Conservation (phyloP, 2,888 invertebrate genomes). For the Lasioglossum villosulum region DNA sequence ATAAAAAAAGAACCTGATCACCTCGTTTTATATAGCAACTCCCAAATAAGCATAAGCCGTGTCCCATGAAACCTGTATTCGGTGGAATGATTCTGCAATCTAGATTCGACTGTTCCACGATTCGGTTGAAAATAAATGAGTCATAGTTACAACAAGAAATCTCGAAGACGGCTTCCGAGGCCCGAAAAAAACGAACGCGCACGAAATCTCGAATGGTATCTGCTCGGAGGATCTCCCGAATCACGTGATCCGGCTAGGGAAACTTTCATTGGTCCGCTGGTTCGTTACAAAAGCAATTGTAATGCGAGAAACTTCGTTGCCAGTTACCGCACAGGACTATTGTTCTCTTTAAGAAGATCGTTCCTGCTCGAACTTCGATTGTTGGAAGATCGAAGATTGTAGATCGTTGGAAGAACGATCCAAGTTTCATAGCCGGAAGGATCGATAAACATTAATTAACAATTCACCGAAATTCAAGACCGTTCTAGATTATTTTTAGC, state of each 20-base stretch:
- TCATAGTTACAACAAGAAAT: background rate
- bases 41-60: background rate
- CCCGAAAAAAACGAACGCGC: background rate
- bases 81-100: background rate
- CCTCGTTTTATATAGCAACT: background rate
- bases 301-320: background rate
- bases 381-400: too few relatives aligned
- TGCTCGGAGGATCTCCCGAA: background rate
- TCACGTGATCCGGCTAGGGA: background rate
- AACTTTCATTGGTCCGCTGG: background rate
- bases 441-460: too few relatives aligned
- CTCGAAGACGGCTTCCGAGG: background rate
- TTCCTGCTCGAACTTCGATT: background rate
- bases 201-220: background rate
- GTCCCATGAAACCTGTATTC: background rate
- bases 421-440: background rate
- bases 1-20: background rate
- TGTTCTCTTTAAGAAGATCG: background rate
- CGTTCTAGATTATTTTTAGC: too few relatives aligned
- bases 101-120: background rate
- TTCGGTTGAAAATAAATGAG: background rate
- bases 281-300: background rate
- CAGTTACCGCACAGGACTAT: background rate
- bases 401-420: background rate
- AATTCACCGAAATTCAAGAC: too few relatives aligned